Evolutionary conservation across 2,888 invertebrate genomes (phyloP).

Genomic region (Smittia aterrima): DNA sequence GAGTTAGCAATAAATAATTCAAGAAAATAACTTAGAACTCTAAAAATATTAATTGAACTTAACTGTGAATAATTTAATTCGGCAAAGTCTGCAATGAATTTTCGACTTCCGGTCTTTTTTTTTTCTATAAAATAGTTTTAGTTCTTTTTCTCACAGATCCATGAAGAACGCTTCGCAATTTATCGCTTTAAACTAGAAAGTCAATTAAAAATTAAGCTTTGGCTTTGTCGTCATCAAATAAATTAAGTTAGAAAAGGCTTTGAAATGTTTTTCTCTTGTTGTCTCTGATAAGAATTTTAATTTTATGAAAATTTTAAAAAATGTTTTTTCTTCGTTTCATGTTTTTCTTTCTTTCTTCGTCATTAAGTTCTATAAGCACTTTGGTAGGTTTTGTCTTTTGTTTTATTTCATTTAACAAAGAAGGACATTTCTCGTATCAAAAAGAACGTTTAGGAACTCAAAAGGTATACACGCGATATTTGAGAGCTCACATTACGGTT

Average conservation of each 20-base stretch:
- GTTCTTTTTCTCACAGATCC: conserved; percentile 25
- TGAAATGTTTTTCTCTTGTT: neutral
- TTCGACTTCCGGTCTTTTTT: no score
- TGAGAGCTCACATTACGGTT: conserved; percentile 6
- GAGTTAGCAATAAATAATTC: no score
- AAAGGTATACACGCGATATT: neutral
- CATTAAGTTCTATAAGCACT: conserved; percentile 37
- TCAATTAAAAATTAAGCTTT: conserved; percentile 35
- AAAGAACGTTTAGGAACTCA: conserved; percentile 26
- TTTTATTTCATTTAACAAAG: conserved; percentile 3
- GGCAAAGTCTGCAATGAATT: no score
- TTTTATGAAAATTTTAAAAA: conserved; percentile 24
- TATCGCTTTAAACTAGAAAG: neutral
- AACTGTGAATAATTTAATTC: no score
- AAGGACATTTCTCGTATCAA: neutral
- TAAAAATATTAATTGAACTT: no score
- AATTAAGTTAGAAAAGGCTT: conserved; percentile 27
- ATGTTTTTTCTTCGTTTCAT: neutral
- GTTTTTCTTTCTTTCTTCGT: no score
- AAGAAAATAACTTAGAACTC: no score
- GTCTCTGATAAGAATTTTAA: neutral
- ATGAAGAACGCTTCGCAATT: conserved; percentile 36
- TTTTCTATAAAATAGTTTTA: no score
- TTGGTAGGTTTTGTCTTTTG: conserved; percentile 40
- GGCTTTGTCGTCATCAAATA: conserved; percentile 38